Conservation (phyloP, 2,888 invertebrate genomes). For the Ophion obscuratus region DNA sequence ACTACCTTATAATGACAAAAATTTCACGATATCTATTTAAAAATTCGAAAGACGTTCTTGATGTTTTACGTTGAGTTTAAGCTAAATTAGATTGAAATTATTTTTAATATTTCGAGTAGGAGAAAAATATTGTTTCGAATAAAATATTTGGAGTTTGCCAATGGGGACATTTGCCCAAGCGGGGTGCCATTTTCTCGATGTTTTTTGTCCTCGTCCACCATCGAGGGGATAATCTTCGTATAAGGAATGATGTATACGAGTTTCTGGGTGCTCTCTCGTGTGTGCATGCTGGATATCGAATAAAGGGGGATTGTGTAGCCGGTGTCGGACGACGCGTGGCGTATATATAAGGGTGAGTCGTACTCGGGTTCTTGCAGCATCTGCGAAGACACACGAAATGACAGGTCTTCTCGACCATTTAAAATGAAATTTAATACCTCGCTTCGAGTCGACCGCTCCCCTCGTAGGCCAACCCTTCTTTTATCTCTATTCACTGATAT, state of each 20-base stretch:
- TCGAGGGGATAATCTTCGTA: constrained; percentile 14
- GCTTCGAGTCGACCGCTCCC: constrained; percentile 36
- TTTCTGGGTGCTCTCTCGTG: constrained; percentile 43
- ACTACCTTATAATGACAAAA: too few relatives aligned
- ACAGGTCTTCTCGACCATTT: constrained; percentile 66
- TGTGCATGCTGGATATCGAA: constrained; percentile 54
- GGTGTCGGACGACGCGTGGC: constrained; percentile 37
- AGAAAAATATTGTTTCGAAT: not conserved
- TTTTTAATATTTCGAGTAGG: not conserved
- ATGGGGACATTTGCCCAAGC: not conserved
- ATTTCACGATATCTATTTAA: too few relatives aligned
- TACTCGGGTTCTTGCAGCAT: constrained; percentile 59
- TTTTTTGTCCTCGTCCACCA: not conserved
- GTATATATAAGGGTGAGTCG: constrained; percentile 43
- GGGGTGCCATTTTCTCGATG: not conserved
- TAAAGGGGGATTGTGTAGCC: constrained; percentile 46
- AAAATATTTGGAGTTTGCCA: not conserved
- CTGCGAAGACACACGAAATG: constrained; percentile 68
- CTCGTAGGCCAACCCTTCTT: not conserved
- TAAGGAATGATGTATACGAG: constrained; percentile 44
- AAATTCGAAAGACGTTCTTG: too few relatives aligned
- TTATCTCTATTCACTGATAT: not conserved
- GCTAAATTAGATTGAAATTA: not conserved
- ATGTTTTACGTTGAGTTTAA: not conserved
- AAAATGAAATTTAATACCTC: constrained; percentile 69